Percentiles rank a stretch among this genome's conserved stretches.
phyloP scores from a whole-genome alignment of 2,113 vertebrate species.

The Perca fluviatilis region DNA sequence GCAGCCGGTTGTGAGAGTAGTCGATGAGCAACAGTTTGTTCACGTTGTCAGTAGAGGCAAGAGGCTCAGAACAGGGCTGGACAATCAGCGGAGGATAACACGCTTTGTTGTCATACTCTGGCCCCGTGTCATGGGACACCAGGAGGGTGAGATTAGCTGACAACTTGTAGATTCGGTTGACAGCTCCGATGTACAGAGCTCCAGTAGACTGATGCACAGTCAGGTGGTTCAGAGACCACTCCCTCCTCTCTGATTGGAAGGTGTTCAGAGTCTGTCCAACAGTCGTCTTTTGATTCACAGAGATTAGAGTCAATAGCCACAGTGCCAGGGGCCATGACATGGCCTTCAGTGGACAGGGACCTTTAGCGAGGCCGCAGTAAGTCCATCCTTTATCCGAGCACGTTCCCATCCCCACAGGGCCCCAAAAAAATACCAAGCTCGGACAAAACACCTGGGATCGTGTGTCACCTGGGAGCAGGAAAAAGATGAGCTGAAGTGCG shows the following conservation, averaged over 20 bases:
- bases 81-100: conserved; percentile 96
- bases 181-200: conserved; percentile 91
- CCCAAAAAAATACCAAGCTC: conserved; percentile 36
- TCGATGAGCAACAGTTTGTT: conserved; percentile 96
- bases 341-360: conserved; percentile 65
- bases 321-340: conserved; percentile 79
- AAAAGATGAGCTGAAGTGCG: conserved; percentile 43
- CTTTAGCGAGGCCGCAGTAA: conserved; percentile 60
- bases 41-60: conserved; percentile 93
- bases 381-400: conserved; percentile 81
- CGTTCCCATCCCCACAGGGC: conserved; percentile 86
- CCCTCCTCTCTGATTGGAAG: conserved; percentile 91
- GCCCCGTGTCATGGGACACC: conserved; percentile 94
- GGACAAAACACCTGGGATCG: conserved; percentile 43
- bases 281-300: conserved; percentile 69
- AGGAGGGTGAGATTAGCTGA: conserved; percentile 91
- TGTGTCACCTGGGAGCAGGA: conserved; percentile 50
- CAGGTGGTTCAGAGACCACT: conserved; percentile 95
- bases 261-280: conserved; percentile 81
- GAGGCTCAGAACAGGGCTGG: conserved; percentile 93
- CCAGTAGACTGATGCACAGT: conserved; percentile 91
- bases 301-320: conserved; percentile 83
- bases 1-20: conserved; percentile 92
- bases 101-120: conserved; percentile 95
- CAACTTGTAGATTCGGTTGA: conserved; percentile 95